Percentiles rank a stretch among this genome's conserved stretches.
phyloP scores from a whole-genome alignment of 2,888 invertebrate genomes.

The Oegoconia quadripuncta region DNA sequence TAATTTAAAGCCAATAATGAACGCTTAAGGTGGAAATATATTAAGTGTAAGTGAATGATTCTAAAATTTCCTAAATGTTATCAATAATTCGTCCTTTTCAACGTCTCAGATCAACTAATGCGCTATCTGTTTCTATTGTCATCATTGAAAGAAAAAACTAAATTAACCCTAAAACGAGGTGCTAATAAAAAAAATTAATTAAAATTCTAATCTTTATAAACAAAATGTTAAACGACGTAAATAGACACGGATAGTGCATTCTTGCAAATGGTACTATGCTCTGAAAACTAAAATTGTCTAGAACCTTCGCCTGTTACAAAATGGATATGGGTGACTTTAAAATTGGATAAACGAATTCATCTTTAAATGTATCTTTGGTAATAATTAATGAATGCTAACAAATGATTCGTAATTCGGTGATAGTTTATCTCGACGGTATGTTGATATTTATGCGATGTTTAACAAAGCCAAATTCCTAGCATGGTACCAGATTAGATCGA shows the following conservation, averaged over 20 bases:
- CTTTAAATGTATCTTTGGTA: not conserved
- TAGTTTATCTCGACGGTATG: too few relatives aligned
- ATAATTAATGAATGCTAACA: too few relatives aligned
- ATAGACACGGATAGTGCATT: slow-evolving; percentile 34
- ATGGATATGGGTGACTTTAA: not conserved
- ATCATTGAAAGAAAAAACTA: slow-evolving; percentile 16
- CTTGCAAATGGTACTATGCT: slow-evolving; percentile 10
- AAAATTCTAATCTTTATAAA: slow-evolving; percentile 8
- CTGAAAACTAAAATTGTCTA: not conserved
- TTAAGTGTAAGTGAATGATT: slow-evolving; percentile 47
- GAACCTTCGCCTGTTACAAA: not conserved
- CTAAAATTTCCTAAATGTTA: slow-evolving; percentile 47
- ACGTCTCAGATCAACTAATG: slow-evolving; percentile 22
- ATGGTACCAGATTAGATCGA: slow-evolving; percentile 6
- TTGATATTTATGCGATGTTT: not conserved
- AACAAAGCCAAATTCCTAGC: not conserved
- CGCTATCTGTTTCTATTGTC: slow-evolving; percentile 23
- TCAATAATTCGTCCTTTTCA: slow-evolving; percentile 54
- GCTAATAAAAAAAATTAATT: slow-evolving; percentile 30
- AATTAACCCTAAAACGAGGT: slow-evolving; percentile 30
- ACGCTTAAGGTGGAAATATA: slow-evolving; percentile 47
- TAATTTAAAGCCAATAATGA: slow-evolving; percentile 61
- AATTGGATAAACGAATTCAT: not conserved
- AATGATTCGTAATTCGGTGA: too few relatives aligned
- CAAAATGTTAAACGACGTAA: not conserved